Base-by-base conservation (phyloP, 2,797 vertebrate genomes). In the Tadarida brasiliensis region DNA sequence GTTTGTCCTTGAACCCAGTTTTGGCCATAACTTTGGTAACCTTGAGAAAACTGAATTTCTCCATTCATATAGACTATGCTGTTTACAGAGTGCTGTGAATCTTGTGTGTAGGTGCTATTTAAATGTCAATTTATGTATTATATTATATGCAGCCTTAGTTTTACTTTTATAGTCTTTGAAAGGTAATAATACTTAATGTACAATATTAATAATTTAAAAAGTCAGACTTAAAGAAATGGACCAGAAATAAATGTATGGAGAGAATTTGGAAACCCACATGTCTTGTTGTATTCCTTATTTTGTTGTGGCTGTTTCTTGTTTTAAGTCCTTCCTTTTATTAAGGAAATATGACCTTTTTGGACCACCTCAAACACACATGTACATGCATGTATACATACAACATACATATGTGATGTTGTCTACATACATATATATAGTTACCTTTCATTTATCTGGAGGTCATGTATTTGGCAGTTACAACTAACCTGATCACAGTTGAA, bases 241-340 rank as follows among this genome's bases (percentile, higher is more conserved):
- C 11, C n/a, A 71, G 70, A 86, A 61, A 70, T 71, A 88, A 83
- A 54, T 54, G 10, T 44, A 17, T 57, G 51, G 30, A 54, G 33
- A 83, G 44, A 91, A 47, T 80, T 84, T 49, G 54, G 82, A 89
- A 95, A 86, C 26, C 16, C 7, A 19, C 44, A 15, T 84, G 20
- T 80, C 59, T 73, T 92, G 24, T 8, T 54, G 1, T 85, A 76
- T 85, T 85, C 7, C 30, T 95, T 88, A 28, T 80, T 96, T 91
- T 89, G 24, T 78, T 94, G 39, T 91, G 85, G 10, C 26, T 95
- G 15, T 74, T 78, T 97, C 76, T 82, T 68, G 57, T 95, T 92
- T 84, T 86, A 17, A 81, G 74, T 96, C 85, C 39, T 6, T 94
- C 1, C 88, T 97, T 97, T 82, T 30, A 20, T 93, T 56, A 95